phyloP scores from a whole-genome alignment of 92 coral and sea anemone species.

The Heteractis magnifica region DNA sequence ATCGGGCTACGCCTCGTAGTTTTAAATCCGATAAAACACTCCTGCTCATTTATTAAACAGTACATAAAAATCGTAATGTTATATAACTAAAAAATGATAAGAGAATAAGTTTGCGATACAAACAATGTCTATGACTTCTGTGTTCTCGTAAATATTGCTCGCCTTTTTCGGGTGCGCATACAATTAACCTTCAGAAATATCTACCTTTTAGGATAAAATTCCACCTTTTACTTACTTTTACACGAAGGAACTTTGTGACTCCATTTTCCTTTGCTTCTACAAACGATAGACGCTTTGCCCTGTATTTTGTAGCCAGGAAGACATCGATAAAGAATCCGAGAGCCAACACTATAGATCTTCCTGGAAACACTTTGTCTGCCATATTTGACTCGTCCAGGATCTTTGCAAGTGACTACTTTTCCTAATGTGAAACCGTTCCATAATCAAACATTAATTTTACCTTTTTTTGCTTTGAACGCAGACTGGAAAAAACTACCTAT shows the following conservation, averaged over 20 bases:
- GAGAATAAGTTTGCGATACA: too few relatives aligned
- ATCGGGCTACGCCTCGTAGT: too few relatives aligned
- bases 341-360: conserved; percentile 25
- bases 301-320: conserved; percentile 39
- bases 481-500: too few relatives aligned
- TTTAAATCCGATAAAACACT: too few relatives aligned
- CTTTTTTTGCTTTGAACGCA: too few relatives aligned
- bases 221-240: conserved; percentile 10
- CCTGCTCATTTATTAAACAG: too few relatives aligned
- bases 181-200: neutral
- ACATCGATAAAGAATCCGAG: conserved; percentile 38
- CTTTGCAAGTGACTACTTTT: neutral
- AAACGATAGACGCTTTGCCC: neutral
- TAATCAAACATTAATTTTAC: too few relatives aligned
- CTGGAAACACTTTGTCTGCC: conserved; percentile 33
- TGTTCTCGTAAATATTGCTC: too few relatives aligned
- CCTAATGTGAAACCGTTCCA: neutral
- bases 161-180: too few relatives aligned
- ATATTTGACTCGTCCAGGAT: neutral
- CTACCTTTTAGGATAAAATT: neutral
- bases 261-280: conserved; percentile 60
- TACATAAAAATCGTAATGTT: too few relatives aligned
- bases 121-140: too few relatives aligned
- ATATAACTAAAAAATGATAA: too few relatives aligned
- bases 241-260: conserved; percentile 46